A percentile compares a stretch with the other conserved stretches of the same genome.
phyloP scores from a whole-genome alignment of 2,888 invertebrate species.

The Mythimna ferrago region DNA sequence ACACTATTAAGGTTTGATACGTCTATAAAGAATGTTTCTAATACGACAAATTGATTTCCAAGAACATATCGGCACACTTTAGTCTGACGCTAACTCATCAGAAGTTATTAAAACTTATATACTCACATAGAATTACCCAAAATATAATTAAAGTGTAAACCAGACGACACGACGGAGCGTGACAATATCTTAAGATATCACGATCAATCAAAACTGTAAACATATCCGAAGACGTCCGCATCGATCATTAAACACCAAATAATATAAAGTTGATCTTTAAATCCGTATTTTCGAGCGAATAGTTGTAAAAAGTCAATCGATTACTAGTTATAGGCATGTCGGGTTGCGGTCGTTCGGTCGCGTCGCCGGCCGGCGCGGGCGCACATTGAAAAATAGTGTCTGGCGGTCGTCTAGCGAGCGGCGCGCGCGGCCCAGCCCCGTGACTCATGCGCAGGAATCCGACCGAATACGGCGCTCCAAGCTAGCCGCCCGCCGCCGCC shows the following conservation, averaged over 20 bases:
- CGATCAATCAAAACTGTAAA: conserved; percentile 55
- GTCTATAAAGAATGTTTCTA: conserved; percentile 3
- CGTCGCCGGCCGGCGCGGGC: conserved; percentile 66
- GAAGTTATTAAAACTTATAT: conserved; percentile 46
- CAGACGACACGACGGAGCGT: conserved; percentile 11
- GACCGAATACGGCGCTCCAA: conserved; percentile 72
- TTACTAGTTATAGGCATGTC: conserved; percentile 67
- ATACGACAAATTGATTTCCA: conserved; percentile 26
- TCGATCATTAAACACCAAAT: conserved; percentile 50
- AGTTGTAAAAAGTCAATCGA: conserved; percentile 59
- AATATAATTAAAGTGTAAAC: conserved; percentile 35
- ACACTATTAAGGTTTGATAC: background rate
- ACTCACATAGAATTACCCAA: conserved; percentile 13
- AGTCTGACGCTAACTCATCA: conserved; percentile 10
- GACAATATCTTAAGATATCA: conserved; percentile 40
- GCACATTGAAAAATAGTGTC: conserved; percentile 81
- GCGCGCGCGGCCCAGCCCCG: conserved; percentile 63
- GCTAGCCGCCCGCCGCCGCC: conserved; percentile 37
- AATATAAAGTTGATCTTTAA: conserved; percentile 33
- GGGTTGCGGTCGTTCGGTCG: conserved; percentile 58
- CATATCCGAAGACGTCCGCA: conserved; percentile 23
- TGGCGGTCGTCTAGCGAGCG: conserved; percentile 79
- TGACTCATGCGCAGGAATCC: conserved; percentile 81
- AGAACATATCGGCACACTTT: conserved; percentile 1
- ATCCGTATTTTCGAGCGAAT: conserved; percentile 50